phyloP scores from a whole-genome alignment of 2,113 vertebrate genomes.

The Pardalotus punctatus region DNA sequence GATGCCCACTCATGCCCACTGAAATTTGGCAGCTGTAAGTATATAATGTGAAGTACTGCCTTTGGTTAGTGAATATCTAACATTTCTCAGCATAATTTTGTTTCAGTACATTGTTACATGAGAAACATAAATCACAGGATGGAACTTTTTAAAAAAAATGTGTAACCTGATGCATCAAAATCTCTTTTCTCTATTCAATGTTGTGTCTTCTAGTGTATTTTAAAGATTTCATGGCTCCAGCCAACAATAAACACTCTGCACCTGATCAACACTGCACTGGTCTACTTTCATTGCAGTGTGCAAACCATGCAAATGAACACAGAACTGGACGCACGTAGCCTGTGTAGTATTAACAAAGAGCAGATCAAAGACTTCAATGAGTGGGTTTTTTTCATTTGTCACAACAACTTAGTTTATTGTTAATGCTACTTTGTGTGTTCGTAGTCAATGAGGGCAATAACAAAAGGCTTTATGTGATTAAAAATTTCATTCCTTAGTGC shows the following conservation, averaged over 20 bases:
- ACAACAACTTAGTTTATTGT: background rate
- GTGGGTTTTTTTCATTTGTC: background rate
- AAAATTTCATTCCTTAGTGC: background rate
- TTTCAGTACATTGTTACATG: background rate
- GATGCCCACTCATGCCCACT: conserved; percentile 97
- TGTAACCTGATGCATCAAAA: background rate
- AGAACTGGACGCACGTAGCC: background rate
- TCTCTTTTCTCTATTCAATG: background rate
- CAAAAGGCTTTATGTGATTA: background rate
- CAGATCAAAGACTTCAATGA: background rate
- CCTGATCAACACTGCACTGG: background rate
- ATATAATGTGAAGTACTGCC: conserved; percentile 9
- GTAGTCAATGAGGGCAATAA: background rate
- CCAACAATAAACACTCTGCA: background rate
- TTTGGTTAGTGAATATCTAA: background rate
- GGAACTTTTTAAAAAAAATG: background rate
- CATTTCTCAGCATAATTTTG: background rate
- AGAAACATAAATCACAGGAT: background rate
- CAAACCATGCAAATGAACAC: background rate
- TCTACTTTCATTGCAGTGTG: background rate
- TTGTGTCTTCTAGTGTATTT: background rate
- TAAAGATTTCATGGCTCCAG: background rate
- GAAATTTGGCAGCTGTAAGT: conserved; percentile 99
- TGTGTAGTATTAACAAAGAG: background rate
- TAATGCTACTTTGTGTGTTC: background rate